Evolutionary conservation across 2,113 vertebrate species (phyloP).

Genomic region (Varanus komodoensis): DNA sequence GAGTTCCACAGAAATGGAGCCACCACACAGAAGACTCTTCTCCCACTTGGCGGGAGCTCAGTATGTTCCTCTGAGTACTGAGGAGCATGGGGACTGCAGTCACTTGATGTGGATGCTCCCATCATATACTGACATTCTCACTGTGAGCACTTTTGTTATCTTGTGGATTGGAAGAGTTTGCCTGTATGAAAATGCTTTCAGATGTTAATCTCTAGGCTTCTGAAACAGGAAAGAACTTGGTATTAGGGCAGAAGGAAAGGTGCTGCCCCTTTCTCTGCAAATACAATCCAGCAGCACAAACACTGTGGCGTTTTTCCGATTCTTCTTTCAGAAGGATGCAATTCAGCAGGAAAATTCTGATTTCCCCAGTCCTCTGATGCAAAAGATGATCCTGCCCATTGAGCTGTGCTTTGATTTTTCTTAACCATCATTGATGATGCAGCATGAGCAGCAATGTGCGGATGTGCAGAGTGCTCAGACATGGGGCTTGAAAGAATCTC

Average conservation of each 20-base stretch:
- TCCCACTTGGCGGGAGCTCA: background rate
- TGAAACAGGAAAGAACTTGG: background rate
- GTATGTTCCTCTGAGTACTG: background rate
- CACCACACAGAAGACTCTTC: too few relatives aligned
- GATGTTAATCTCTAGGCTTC: background rate
- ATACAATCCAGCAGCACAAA: background rate
- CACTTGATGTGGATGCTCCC: background rate
- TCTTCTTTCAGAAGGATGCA: constrained; percentile 25
- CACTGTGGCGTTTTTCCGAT: constrained; percentile 29
- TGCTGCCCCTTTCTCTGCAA: background rate
- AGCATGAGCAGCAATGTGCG: constrained; percentile 31
- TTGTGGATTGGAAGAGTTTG: background rate
- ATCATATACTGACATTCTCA: background rate
- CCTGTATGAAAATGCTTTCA: background rate
- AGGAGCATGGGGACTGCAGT: background rate
- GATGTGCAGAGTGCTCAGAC: constrained; percentile 45
- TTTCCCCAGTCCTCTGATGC: constrained; percentile 37
- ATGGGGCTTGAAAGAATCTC: constrained; percentile 26
- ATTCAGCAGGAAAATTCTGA: constrained; percentile 39
- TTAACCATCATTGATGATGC: constrained; percentile 43
- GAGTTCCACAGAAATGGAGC: too few relatives aligned
- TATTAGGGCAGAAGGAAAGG: too few relatives aligned
- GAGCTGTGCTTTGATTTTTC: constrained; percentile 61
- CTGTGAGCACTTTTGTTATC: background rate
- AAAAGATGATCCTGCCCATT: constrained; percentile 57